Evolutionary conservation across 2,113 vertebrate genomes (phyloP), one percentile per base, ranked within the genome.

Genomic region (Scophthalmus maximus): DNA sequence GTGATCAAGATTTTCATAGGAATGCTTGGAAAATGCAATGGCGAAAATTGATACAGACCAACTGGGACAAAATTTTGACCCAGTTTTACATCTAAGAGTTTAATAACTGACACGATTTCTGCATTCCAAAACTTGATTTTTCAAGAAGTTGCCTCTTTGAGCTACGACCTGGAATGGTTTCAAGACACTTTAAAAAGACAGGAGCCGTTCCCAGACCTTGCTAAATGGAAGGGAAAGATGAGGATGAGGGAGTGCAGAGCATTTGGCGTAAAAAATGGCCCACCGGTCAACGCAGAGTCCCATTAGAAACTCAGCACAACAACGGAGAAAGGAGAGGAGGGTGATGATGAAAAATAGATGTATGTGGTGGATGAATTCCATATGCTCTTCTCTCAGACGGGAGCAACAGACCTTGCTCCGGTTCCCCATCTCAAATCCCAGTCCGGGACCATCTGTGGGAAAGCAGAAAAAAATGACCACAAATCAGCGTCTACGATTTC

Each of bases 301-400:
- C 85, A 79, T 87, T 79, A 82, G 73, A 34, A 68, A 46, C 75
- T 87, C 87, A 82, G 73, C 80, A 68, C 81, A 79, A 84, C 85
- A 81, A 83, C 77, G 68, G 57, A 55, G 78, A 55, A 85, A 85
- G 81, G 77, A 78, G 70, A 81, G 68, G 42, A 83, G 83, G 65
- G 76, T 62, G 90, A 88, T 84, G 81, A 92, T 92, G 91, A 91
- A 87, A 86, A 91, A 92, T 89, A 65, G 84, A 87, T 84, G 73
- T 84, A 86, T 91, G 84, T 67, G 60, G 81, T 78, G 82, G 86
- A 92, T 88, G 81, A 78, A 63, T 87, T 91, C 88, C 89, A 92
- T 81, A 83, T 89, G 82, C 63, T 57, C 70, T 83, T 65, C 55
- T 50, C 59, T 79, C 49, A 80, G 78, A 78, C 76, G 56, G 78